Conservation (phyloP, 2,888 invertebrate species). For the Apantesis nais region DNA sequence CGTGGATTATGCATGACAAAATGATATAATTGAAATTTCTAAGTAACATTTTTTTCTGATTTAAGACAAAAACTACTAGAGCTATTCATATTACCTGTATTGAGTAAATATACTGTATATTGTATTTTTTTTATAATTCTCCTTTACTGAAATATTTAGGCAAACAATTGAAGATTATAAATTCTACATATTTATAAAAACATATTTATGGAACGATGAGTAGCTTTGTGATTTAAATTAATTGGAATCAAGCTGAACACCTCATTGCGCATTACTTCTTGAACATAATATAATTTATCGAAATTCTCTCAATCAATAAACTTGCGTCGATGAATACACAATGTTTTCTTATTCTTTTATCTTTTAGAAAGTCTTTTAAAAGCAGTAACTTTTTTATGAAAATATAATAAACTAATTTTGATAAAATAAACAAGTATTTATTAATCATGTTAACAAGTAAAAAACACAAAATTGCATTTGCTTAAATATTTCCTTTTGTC, state of each 20-base stretch:
- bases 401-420: too few species aligned
- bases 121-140: neutral
- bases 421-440: too few species aligned
- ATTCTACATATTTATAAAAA: too few species aligned
- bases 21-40: neutral
- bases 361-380: too few species aligned
- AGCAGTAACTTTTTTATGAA: neutral
- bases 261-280: neutral
- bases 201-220: too few species aligned
- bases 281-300: neutral
- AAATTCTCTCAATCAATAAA: neutral
- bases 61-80: neutral
- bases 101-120: neutral
- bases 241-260: neutral
- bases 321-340: neutral
- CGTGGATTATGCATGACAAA: too few species aligned
- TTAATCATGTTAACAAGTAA: too few species aligned
- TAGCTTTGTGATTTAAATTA: neutral
- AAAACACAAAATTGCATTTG: too few species aligned
- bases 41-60: neutral
- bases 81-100: neutral
- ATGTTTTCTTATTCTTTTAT: neutral
- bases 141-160: too few species aligned
- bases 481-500: too few species aligned
- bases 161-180: too few species aligned